These are phyloP conservation scores for Panthera uncia DNA, from an alignment of 2,113 vertebrate genomes.

Conservation along the genomic window DNA sequence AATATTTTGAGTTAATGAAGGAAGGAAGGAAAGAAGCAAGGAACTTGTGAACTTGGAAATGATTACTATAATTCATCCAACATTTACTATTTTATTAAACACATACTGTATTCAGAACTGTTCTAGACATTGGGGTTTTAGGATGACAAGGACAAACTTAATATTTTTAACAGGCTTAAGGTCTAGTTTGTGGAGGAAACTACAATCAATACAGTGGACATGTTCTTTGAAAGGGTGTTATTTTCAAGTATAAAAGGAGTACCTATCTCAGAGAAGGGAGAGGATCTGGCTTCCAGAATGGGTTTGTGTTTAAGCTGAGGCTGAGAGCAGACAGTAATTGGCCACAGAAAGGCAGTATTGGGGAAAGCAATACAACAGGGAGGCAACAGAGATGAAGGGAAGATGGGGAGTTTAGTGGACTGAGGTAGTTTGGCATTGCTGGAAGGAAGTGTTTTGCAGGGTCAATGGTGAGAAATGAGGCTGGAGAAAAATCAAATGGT, in stretches of 20 bases:
- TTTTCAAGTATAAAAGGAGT: background rate
- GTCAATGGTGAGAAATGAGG: background rate
- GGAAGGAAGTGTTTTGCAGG: background rate
- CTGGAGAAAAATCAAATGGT: background rate
- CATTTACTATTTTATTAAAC: background rate
- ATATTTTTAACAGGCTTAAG: background rate
- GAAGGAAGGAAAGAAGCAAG: background rate
- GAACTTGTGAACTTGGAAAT: background rate
- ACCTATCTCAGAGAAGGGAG: background rate
- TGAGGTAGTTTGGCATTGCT: background rate
- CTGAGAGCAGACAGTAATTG: background rate
- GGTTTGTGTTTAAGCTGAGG: background rate
- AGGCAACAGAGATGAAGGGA: background rate
- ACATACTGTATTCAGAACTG: background rate
- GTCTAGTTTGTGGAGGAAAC: background rate
- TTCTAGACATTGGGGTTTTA: background rate
- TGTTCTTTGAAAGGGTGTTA: background rate
- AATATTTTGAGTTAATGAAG: background rate
- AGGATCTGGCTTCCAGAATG: background rate
- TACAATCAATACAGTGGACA: fast-evolving
- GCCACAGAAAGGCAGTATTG: background rate
- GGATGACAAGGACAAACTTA: background rate
- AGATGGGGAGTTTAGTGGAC: fast-evolving
- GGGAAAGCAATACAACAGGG: background rate
- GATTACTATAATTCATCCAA: background rate